Base-by-base conservation (phyloP, 2,888 invertebrate genomes). In the Xanthostigma xanthostigma region DNA sequence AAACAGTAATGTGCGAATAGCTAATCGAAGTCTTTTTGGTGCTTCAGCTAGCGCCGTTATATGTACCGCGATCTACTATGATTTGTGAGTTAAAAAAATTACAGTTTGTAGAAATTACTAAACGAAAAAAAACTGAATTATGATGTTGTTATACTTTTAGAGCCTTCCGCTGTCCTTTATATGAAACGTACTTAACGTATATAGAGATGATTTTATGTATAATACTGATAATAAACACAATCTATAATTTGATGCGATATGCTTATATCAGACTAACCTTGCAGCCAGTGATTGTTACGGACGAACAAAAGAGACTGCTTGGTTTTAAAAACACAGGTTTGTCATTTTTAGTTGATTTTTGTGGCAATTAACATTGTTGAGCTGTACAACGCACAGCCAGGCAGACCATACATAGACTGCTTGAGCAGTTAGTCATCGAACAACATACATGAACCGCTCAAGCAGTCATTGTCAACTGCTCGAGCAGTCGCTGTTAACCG, bases 51-150 rank as follows among this genome's bases (percentile, higher is more conserved):
- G 81, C 58, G 65, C 70, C n/a, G 58, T 65, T 9, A 56, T 79
- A 34, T 63, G 80, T 35, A 57, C 72, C 11, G 57, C 77, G 45
- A 64, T 80, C 38, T 59, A 72, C 9, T 78, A 75, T 58, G 81
- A 81, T 59, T 65, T 81, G 81, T 81, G 64, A 71, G 76, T 66
- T n/a, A n/a, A n/a, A 46, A 35, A 40, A 49, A 12, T n/a, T n/a
- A 42, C 40, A 35, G 45, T 17, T 5, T n/a, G 36, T 42, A 44
- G 10, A 45, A 27, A 44, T 48, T 44, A 51, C n/a, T 37, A 36
- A 13, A 36, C 34, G n/a, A n/a, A 41, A 42, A 40, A n/a, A 34
- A 45, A 56, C 63, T 65, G 50, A 11, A 9, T 27, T 53, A 27
- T 27, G 27, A 27, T 27, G 27, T 27, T 27, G 6, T 27, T 45